Evolutionary conservation across 2,113 vertebrate species (phyloP), one percentile per base, ranked within the genome.

Genomic region (Syrrhaptes paradoxus): DNA sequence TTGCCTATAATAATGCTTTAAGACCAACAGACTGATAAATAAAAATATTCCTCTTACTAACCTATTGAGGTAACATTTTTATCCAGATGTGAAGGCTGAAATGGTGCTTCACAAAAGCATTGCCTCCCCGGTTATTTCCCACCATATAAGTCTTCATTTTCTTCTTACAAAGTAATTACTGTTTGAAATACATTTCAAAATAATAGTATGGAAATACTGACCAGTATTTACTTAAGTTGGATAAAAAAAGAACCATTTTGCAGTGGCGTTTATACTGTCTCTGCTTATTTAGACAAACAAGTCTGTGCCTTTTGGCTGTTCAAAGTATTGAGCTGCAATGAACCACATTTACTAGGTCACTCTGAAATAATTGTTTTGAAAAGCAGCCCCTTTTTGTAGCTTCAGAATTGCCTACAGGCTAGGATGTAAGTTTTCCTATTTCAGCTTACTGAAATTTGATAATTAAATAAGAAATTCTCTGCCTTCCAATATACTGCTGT

Each of bases 301-400:
- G 73, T 13, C 76, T 36, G 57, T 89, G 67, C 92, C 93, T 92
- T 93, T 93, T 59, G 96, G 93, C 96, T 75, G 36, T 94, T 96
- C 75, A 75, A 92, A 97, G 93, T 96, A 97, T 92, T 95, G 84
- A 96, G 67, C 93, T 92, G 85, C 38, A 2, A 63, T 87, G 77
- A 96, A 95, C 67, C 68, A 95, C 78, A 80, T 95, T 96, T 96
- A 93, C 89, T 89, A 92, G 94, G 95, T 95, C 84, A 85, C 83
- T 65, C 51, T 66, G 81, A 97, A 95, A 93, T 97, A 97, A 97
- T 97, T 97, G 95, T 91, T 95, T 95, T 93, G 90, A 97, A 95
- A 85, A 52, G 5, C 17, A 72, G 41, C 55, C 36, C 14, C 96
- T 61, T 81, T 92, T 84, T 24, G 24, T 46, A 32, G 91, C 68